Conservation (phyloP, 2,797 vertebrate species). For the Danio albolineatus region DNA sequence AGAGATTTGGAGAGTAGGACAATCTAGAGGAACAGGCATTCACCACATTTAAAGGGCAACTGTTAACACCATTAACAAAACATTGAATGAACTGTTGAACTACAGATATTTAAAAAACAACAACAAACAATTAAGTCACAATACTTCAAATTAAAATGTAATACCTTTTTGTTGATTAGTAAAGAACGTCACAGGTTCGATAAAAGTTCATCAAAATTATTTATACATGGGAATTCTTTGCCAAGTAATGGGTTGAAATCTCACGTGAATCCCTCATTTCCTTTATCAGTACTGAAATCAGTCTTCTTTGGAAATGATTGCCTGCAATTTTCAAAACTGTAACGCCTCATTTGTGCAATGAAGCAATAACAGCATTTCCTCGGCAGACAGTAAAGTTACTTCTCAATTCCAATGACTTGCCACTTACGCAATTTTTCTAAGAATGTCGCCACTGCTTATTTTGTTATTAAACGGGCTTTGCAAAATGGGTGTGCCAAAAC, state of each 20-base stretch:
- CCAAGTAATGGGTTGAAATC: not conserved
- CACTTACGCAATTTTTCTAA: conserved; percentile 1
- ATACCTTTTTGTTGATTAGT: not conserved
- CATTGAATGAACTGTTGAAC: not conserved
- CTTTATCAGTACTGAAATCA: not conserved
- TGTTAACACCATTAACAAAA: not conserved
- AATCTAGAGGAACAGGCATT: conserved; percentile 21
- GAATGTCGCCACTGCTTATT: not conserved
- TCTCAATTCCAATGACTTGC: not conserved
- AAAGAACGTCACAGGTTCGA: not conserved
- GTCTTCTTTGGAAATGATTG: conserved; percentile 18
- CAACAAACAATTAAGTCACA: not conserved
- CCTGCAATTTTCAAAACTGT: not conserved
- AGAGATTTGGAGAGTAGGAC: conserved; percentile 3
- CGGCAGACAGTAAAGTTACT: not conserved
- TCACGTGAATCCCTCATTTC: not conserved
- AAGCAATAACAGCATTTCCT: conserved; percentile 6
- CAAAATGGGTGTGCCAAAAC: not conserved
- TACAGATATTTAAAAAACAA: not conserved
- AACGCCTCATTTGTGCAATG: conserved; percentile 4
- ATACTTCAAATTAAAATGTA: too few relatives aligned
- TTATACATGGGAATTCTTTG: not conserved
- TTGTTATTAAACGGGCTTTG: not conserved
- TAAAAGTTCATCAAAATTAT: not conserved
- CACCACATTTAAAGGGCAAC: not conserved